A percentile compares a stretch with the other conserved stretches of the same genome.
phyloP scores from a whole-genome alignment of 2,113 vertebrate genomes.

The Irena cyanogastra region DNA sequence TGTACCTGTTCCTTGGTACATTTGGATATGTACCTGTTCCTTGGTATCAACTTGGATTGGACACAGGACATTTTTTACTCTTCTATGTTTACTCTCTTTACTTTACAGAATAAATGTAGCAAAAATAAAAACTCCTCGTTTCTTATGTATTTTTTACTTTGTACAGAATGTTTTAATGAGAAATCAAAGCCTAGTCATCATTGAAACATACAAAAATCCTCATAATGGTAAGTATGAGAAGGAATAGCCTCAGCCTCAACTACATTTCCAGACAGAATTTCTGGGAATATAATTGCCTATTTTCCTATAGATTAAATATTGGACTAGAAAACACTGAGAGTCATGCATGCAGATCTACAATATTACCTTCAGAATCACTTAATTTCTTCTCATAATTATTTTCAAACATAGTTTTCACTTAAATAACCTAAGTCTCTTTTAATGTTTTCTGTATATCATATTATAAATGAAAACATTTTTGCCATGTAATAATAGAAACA shows the following conservation, averaged over 20 bases:
- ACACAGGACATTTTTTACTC: rapidly evolving
- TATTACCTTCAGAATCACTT: background rate
- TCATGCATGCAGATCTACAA: background rate
- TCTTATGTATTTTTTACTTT: background rate
- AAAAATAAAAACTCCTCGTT: background rate
- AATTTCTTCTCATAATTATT: background rate
- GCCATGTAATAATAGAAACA: background rate
- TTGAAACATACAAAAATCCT: background rate
- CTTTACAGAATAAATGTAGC: background rate
- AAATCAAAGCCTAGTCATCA: background rate
- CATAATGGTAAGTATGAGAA: background rate
- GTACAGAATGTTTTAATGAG: background rate
- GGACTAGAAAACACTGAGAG: background rate
- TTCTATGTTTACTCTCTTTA: background rate
- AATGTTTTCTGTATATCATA: background rate
- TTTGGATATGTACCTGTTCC: background rate
- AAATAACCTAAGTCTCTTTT: background rate
- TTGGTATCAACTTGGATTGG: background rate
- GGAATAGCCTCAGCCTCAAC: background rate
- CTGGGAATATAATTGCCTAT: background rate
- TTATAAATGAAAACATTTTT: background rate
- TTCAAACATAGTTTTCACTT: background rate
- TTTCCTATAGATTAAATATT: background rate
- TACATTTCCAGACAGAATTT: background rate
- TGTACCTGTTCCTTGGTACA: background rate